Evolutionary conservation across 35 echinoderm and acorn worm species (phyloP), one percentile per base, ranked within the genome.

Genomic region (Amphiura filiformis): DNA sequence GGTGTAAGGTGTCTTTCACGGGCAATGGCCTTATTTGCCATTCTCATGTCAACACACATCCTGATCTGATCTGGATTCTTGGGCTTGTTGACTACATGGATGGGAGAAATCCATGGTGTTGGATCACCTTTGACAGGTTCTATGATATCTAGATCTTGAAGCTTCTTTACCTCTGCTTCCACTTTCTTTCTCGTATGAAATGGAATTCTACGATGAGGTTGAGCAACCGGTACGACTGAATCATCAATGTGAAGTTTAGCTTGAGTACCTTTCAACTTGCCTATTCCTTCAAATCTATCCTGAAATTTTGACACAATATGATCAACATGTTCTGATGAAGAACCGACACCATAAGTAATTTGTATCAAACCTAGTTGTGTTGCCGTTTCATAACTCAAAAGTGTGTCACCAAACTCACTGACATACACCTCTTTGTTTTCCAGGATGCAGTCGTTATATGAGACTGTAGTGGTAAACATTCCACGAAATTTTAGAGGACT

Each of bases 131-230:
- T 38, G 0, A 87, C 84, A n/a, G 52, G 42, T 39, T 92, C 84
- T n/a, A 87, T 92, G 57, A 92, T 87, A 36, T 92, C 84, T 33
- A 92, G 61, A 1, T 70, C 61, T 23, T 38, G 75, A 36, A 86
- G n/a, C 30, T 70, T 81, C 39, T n/a, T 65, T 36, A 91, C 14
- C 76, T 91, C 83, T 26, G 5, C 65, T 34, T 87, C 90, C n/a
- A n/a, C n/a, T n/a, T n/a, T n/a, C 57, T 91, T 88, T 0, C 81
- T 37, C 14, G 91, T 23, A 61, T 95, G 84, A 34, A 95, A 95
- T 5, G 93, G 89, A 15, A 91, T 91, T 9, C 89, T 44, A 0
- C 85, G 49, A 64, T 91, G 89, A 17, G 89, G 89, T 81, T 91
- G 89, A 0, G 86, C 81, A 37, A 95, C 38, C 17, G 89, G 89